Evolutionary conservation across 53 echinoderm and acorn worm species (phyloP), one percentile per base, ranked within the genome.

Genomic region (Apostichopus leukothele): DNA sequence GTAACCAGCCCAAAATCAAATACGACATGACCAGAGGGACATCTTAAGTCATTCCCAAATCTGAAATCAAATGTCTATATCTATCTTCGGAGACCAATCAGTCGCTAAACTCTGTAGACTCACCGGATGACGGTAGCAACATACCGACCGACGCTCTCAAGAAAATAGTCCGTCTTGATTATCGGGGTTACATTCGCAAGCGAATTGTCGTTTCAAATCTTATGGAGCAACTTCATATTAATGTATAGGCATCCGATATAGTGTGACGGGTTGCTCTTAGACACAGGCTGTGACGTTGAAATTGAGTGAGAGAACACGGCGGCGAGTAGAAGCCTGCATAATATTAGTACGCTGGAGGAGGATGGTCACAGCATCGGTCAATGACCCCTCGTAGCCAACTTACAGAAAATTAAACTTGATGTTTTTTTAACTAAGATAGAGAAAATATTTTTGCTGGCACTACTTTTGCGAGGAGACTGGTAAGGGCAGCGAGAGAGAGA

Each of bases 31-130:
- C 81, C 59, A 57, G 60, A 81, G 81, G 81, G 81, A 81, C 81
- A 54, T 81, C 81, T 81, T 81, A 81, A 81, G 81, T 81, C 79
- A 79, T 79, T 52, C 79, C 79, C 79, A 79, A 79, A 79, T 79
- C 81, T 19, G 81, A 81, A 81, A 81, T 81, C 81, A 81, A 81
- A 81, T 81, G 81, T 81, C 81, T 81, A 54, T 57, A 81, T 59
- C 81, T 81, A 81, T 81, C 81, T 57, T 54, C 59, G 55, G 81
- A 81, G 81, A 81, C 81, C 81, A 81, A 81, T 81, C 81, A 81
- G 81, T 54, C 55, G 21, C 59, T 22, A 81, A 59, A 81, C 59
- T 54, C 81, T 81, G 20, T n/a, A 54, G 18, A 10, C 81, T 81
- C 55, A 54, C 81, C 23, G 81, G 81, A 59, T 81, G 26, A 81